A percentile compares a stretch with the other conserved stretches of the same genome.
Conservation (phyloP, 2,113 vertebrate genomes). For the Podilymbus podiceps region DNA sequence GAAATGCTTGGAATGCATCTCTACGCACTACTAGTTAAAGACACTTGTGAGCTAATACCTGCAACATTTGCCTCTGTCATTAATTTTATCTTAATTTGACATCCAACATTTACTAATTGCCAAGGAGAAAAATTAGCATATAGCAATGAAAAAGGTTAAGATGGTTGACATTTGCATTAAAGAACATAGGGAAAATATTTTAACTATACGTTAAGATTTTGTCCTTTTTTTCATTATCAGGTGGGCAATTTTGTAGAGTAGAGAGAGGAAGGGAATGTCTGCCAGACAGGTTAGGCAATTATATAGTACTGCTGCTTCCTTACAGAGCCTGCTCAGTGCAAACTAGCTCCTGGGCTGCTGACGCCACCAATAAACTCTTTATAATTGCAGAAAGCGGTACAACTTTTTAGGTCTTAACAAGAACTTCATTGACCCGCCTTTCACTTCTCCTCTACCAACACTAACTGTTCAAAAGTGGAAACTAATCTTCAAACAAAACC, state of each 20-base stretch:
- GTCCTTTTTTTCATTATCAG: not conserved
- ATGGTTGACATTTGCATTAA: slow-evolving; percentile 40
- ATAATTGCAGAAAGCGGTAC: not conserved
- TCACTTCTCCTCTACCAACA: not conserved
- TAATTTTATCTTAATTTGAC: slow-evolving; percentile 84
- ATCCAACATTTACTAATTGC: slow-evolving; percentile 81
- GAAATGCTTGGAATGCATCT: slow-evolving; percentile 78
- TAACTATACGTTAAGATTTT: not conserved
- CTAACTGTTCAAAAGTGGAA: not conserved
- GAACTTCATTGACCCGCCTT: slow-evolving; percentile 3
- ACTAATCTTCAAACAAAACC: not conserved
- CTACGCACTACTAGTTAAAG: slow-evolving; percentile 76
- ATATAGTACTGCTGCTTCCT: not conserved
- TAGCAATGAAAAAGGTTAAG: slow-evolving; percentile 12
- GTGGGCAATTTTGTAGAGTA: not conserved
- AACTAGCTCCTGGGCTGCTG: not conserved
- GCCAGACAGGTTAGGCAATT: not conserved
- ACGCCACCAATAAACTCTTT: not conserved
- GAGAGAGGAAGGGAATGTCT: not conserved
- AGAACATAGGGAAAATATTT: not conserved
- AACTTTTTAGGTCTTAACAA: not conserved
- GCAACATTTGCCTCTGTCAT: slow-evolving; percentile 75
- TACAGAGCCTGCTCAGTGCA: not conserved
- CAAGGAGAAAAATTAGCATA: slow-evolving; percentile 64
- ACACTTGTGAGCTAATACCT: slow-evolving; percentile 74